phyloP scores from a whole-genome alignment of 2,797 vertebrate species.

The Rhinophrynus dorsalis region DNA sequence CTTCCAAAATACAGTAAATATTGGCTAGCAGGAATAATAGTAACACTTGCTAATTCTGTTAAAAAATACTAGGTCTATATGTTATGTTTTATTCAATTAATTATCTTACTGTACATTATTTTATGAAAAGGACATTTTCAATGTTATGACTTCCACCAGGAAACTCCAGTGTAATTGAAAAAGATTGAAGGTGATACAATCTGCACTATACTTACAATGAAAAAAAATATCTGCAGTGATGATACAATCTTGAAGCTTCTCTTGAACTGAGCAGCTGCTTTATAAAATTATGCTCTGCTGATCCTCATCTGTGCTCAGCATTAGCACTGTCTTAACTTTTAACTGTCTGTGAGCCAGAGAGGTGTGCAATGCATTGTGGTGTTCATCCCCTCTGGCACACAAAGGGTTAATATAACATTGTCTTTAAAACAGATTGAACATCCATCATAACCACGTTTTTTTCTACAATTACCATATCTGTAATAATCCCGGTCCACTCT shows the following conservation, averaged over 20 bases:
- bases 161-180: conserved; percentile 1
- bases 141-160: conserved; percentile 7
- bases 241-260: conserved; percentile 15
- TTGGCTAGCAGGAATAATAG: too few species aligned
- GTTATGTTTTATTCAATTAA: neutral
- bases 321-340: neutral
- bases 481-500: neutral
- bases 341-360: too few species aligned
- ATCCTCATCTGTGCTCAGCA: neutral
- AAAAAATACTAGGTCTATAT: too few species aligned
- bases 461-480: too few species aligned
- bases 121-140: neutral
- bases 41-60: too few species aligned
- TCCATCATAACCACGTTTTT: too few species aligned
- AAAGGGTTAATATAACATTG: too few species aligned
- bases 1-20: too few species aligned
- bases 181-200: conserved; percentile 21
- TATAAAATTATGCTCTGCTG: conserved; percentile 15
- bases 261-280: neutral
- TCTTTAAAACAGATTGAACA: neutral
- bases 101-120: neutral
- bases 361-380: too few species aligned
- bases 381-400: too few species aligned
- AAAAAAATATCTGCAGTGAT: conserved; percentile 12
- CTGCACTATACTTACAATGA: conserved; percentile 4